These are phyloP conservation scores for Danio albolineatus DNA, from an alignment of 2,797 vertebrate species.

Conservation along the genomic window DNA sequence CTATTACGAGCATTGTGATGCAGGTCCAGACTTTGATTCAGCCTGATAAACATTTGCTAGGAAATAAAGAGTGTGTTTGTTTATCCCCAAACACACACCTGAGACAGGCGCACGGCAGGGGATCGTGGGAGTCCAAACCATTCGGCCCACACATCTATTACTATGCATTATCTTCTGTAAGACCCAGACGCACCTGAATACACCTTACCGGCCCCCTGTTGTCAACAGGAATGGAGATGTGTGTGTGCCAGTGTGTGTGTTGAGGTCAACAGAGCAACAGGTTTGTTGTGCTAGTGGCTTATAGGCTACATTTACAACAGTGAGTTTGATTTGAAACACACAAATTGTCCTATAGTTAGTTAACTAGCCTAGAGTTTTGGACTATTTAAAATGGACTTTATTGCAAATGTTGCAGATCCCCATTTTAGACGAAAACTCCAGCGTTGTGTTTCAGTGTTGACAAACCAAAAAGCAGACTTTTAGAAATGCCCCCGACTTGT, in stretches of 20 bases:
- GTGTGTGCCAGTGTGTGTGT: constrained; percentile 44
- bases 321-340: too few species aligned
- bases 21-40: constrained; percentile 61
- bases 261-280: constrained; percentile 26
- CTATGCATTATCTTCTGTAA: constrained; percentile 39
- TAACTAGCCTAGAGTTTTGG: too few species aligned
- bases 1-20: constrained; percentile 59
- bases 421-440: too few species aligned
- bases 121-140: constrained; percentile 34
- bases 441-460: too few species aligned
- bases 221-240: constrained; percentile 27
- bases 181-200: constrained; percentile 47
- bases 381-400: too few species aligned
- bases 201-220: constrained; percentile 40
- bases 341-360: too few species aligned
- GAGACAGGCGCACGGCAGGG: constrained; percentile 63
- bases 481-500: too few species aligned
- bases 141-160: constrained; percentile 29
- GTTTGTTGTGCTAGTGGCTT: constrained; percentile 8
- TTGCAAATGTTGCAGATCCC: too few species aligned
- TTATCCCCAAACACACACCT: constrained; percentile 69
- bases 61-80: constrained; percentile 64
- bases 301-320: too few species aligned
- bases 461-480: too few species aligned
- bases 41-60: constrained; percentile 64